Percentiles rank a stretch among this genome's conserved stretches.
These are phyloP conservation scores for Gadus macrocephalus DNA, from an alignment of 2,113 vertebrate species.

Conservation along the genomic window DNA sequence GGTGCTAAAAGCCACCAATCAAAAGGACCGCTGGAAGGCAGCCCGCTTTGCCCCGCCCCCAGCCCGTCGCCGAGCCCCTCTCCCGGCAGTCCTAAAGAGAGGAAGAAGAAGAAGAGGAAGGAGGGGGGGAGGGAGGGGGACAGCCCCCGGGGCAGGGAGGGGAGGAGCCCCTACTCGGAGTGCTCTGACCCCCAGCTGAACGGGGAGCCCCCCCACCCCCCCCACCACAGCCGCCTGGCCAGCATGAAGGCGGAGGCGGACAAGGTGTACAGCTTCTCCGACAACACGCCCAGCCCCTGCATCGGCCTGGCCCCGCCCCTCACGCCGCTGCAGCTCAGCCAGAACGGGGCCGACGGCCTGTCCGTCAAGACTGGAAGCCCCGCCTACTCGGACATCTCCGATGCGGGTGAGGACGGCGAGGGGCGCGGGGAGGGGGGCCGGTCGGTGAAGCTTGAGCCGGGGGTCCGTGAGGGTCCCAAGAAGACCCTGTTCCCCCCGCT, in stretches of 20 bases:
- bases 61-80: conserved; percentile 77
- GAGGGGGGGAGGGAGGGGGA: conserved; percentile 82
- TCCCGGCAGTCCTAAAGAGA: conserved; percentile 85
- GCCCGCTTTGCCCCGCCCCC: conserved; percentile 78
- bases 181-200: conserved; percentile 59
- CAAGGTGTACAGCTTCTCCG: conserved; percentile 96
- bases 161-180: conserved; percentile 90
- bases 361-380: conserved; percentile 93
- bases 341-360: conserved; percentile 87
- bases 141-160: conserved; percentile 81
- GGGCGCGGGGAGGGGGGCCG: conserved; percentile 72
- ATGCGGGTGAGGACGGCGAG: conserved; percentile 91
- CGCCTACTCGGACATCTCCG: conserved; percentile 94
- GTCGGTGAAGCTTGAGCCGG: conserved; percentile 78
- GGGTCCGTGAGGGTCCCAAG: conserved; percentile 84
- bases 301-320: conserved; percentile 76
- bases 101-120: conserved; percentile 97
- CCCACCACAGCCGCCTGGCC: conserved; percentile 89
- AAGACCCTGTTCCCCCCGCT: conserved; percentile 89
- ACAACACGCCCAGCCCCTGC: conserved; percentile 92
- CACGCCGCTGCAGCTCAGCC: conserved; percentile 79
- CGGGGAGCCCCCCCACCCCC: conserved; percentile 82
- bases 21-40: conserved; percentile 86
- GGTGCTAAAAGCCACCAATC: conserved; percentile 90
- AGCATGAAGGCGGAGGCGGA: conserved; percentile 96